Conservation (phyloP, 2,888 invertebrate species). For the Aleiodes leptofemur region DNA sequence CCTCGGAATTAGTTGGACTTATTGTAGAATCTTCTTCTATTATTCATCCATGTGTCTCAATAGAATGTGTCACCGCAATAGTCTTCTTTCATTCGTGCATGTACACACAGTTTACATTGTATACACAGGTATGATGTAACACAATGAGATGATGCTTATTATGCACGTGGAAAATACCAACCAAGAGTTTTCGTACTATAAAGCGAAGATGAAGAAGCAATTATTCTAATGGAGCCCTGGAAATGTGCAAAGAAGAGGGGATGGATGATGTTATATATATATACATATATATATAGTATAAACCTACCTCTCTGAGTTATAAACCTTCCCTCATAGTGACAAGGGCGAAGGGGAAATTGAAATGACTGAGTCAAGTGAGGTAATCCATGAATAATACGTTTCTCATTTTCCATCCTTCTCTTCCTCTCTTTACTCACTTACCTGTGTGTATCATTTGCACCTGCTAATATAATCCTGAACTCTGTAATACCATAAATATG, state of each 20-base stretch:
- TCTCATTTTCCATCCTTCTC: constrained; percentile 44
- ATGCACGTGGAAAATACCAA: constrained; percentile 42
- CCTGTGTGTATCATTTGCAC: constrained; percentile 49
- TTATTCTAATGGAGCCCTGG: constrained; percentile 74
- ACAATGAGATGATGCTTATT: constrained; percentile 38
- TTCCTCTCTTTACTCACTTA: not conserved
- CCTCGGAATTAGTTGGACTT: not conserved
- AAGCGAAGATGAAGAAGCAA: constrained; percentile 74
- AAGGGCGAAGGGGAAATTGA: constrained; percentile 64
- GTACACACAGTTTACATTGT: not conserved
- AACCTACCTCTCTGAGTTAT: too few species aligned
- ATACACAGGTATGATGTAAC: not conserved
- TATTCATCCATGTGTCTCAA: not conserved
- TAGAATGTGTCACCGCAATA: constrained; percentile 11
- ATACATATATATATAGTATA: too few species aligned
- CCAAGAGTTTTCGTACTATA: constrained; percentile 58
- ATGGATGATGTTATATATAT: not conserved
- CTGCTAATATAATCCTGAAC: constrained; percentile 73
- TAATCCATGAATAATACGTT: constrained; percentile 71
- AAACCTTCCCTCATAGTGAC: constrained; percentile 19
- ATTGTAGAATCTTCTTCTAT: not conserved
- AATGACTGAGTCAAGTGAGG: constrained; percentile 72
- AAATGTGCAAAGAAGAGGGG: constrained; percentile 7
- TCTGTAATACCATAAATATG: constrained; percentile 71
- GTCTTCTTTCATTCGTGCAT: constrained; percentile 27